Conservation (phyloP, 35 echinoderm and acorn worm species). For the Lytechinus pictus region DNA sequence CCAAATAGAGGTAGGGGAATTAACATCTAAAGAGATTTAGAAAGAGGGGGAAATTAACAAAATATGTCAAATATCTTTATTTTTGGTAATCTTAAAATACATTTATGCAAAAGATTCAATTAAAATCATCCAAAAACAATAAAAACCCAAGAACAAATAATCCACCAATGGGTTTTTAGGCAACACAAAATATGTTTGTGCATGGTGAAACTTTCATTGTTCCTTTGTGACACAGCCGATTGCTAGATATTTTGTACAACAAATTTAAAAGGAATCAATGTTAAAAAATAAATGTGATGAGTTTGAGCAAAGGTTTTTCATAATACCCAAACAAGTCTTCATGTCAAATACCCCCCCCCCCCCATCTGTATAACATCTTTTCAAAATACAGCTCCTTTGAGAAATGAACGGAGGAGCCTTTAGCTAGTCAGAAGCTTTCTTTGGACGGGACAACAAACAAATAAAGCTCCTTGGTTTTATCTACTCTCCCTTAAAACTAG, state of each 20-base stretch:
- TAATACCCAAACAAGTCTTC: too few relatives aligned
- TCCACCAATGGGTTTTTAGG: too few relatives aligned
- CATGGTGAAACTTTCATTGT: not conserved
- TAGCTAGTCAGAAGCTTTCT: not conserved
- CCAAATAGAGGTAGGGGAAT: not conserved
- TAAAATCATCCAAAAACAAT: too few relatives aligned
- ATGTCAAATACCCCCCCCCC: too few relatives aligned
- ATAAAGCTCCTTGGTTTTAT: not conserved
- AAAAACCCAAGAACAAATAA: too few relatives aligned
- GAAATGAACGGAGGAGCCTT: not conserved
- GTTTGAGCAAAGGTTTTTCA: too few relatives aligned
- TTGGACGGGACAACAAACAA: not conserved
- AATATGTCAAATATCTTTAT: not conserved
- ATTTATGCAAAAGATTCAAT: too few relatives aligned
- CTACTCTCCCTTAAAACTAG: not conserved
- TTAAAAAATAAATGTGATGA: not conserved
- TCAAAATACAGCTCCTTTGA: not conserved
- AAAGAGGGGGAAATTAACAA: not conserved
- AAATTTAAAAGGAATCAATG: not conserved
- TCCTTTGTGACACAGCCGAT: not conserved
- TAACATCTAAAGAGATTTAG: not conserved
- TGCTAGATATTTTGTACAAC: not conserved
- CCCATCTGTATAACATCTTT: not conserved
- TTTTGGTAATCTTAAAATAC: too few relatives aligned
- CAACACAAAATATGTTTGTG: too few relatives aligned